phyloP scores from a whole-genome alignment of 2,113 vertebrate species.

The Paratilapia polleni region DNA sequence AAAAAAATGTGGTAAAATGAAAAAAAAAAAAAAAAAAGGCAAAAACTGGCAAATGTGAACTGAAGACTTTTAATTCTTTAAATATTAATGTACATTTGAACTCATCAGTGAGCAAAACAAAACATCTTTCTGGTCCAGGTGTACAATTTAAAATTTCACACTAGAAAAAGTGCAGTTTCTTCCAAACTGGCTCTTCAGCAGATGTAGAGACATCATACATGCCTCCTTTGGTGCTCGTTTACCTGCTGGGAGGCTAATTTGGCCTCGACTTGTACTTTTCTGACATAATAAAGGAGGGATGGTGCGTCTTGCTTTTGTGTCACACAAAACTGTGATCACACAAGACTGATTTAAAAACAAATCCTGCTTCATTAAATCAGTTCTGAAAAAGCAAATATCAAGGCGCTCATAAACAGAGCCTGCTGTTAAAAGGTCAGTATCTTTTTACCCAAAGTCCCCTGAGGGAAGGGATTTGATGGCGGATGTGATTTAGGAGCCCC shows the following conservation, averaged over 20 bases:
- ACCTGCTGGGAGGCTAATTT: neutral
- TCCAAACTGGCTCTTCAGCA: neutral
- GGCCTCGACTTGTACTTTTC: neutral
- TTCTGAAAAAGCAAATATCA: slow-evolving; percentile 14
- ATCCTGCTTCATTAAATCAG: slow-evolving; percentile 2
- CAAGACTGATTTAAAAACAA: neutral
- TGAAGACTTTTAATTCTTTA: slow-evolving; percentile 17
- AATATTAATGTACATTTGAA: slow-evolving; percentile 39
- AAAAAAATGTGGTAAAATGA: neutral
- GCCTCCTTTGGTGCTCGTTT: neutral
- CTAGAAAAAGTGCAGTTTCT: neutral
- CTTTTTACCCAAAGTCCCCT: neutral
- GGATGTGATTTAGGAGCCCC: slow-evolving; percentile 6
- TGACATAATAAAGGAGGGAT: neutral
- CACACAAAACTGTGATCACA: neutral
- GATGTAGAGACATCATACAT: neutral
- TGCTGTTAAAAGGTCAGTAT: slow-evolving; percentile 18
- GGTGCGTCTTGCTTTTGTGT: neutral
- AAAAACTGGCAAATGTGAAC: neutral
- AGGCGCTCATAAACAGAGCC: slow-evolving; percentile 10
- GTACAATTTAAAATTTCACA: neutral
- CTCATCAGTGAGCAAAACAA: neutral
- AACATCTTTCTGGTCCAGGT: neutral
- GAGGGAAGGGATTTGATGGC: neutral
- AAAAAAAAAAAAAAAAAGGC: neutral